Percentiles rank a stretch among this genome's conserved stretches.
Evolutionary conservation across 2,888 invertebrate genomes (phyloP).

Genomic region (Scaeva pyrastri): DNA sequence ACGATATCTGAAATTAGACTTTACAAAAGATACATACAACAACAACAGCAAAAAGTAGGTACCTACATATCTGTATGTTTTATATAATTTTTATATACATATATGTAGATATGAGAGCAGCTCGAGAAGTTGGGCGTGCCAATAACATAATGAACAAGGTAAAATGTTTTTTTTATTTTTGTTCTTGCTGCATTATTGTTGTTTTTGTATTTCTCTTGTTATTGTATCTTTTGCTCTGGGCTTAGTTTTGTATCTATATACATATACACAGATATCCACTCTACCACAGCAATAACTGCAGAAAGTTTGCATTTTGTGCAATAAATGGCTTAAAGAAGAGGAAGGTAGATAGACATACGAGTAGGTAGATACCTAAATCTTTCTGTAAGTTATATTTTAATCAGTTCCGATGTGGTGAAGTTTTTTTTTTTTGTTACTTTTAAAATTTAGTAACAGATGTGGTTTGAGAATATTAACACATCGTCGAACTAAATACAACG

Average conservation of each 20-base stretch:
- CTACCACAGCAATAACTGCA: background rate
- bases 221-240: constrained; percentile 32
- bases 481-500: constrained; percentile 14
- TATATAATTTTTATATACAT: background rate
- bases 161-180: constrained; percentile 50
- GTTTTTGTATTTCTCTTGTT: background rate
- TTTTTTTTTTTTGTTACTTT: background rate
- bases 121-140: constrained; percentile 80
- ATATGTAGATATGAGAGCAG: constrained; percentile 8
- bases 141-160: constrained; percentile 82
- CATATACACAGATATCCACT: background rate
- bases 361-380: background rate
- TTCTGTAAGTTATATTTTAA: constrained; percentile 10
- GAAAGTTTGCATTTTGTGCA: constrained; percentile 42
- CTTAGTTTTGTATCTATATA: background rate
- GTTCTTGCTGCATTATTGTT: constrained; percentile 5
- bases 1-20: constrained; percentile 75
- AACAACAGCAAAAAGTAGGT: background rate
- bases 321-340: background rate
- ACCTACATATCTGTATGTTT: constrained; percentile 23
- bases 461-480: constrained; percentile 17
- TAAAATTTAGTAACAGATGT: constrained; percentile 34
- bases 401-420: background rate
- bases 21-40: constrained; percentile 56
- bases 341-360: background rate